Evolutionary conservation across 1,140 invertebrate species (phyloP).

Genomic region (Babylonia areolata): DNA sequence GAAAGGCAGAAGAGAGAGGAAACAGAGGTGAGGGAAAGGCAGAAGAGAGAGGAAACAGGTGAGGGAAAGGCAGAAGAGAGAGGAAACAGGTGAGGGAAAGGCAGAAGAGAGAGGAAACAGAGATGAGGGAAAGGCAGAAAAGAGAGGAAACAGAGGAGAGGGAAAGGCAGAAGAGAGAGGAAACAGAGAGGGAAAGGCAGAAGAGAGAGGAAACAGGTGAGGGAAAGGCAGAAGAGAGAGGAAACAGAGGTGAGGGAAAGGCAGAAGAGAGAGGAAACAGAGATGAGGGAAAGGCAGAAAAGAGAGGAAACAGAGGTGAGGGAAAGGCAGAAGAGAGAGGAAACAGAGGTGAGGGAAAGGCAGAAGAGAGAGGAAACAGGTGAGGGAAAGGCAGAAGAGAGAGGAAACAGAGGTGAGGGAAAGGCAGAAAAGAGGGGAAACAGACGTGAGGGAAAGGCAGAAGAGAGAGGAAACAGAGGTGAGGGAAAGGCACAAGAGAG

Average conservation of each 20-base stretch:
- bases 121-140: neutral
- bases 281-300: constrained; percentile 52
- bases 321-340: constrained; percentile 64
- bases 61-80: neutral
- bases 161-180: neutral
- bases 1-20: neutral
- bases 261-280: neutral
- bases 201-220: neutral
- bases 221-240: neutral
- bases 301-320: constrained; percentile 66
- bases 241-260: neutral
- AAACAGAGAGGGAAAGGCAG: constrained; percentile 1
- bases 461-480: too few relatives aligned
- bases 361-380: constrained; percentile 62
- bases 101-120: neutral
- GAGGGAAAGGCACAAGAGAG: too few relatives aligned
- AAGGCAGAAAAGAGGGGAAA: too few relatives aligned
- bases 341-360: constrained; percentile 62
- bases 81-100: neutral
- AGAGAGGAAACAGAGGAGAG: neutral
- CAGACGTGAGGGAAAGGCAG: too few relatives aligned
- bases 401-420: too few relatives aligned
- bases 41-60: neutral
- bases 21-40: neutral
- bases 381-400: too few relatives aligned